Evolutionary conservation across 2,113 vertebrate genomes (phyloP), one percentile per base, ranked within the genome.

Genomic region (Tauraco erythrolophus): DNA sequence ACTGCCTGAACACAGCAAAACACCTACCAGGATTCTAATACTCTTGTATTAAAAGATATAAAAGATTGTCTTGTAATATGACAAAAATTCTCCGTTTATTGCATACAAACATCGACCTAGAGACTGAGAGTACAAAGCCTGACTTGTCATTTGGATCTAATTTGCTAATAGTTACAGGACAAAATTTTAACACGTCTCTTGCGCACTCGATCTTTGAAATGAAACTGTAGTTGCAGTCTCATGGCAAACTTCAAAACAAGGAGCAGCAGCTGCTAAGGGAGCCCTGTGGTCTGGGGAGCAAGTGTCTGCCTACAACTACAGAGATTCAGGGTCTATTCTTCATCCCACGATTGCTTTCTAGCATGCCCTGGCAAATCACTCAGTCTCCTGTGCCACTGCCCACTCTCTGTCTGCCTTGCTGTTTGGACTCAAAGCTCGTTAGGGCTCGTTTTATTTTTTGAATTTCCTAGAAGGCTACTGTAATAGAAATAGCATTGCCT

Each of bases 1-100:
- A 76, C 72, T 65, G 70, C 58, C 66, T 79, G 91, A 88, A 30
- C 46, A 69, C 64, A 77, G 68, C 37, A 71, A 75, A 95, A 64
- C 48, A 71, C 23, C 58, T 51, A 72, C 78, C 41, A 71, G 48
- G 62, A 41, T 64, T 77, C 79, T n/a, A 70, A 89, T 69, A 77
- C 57, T 62, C 45, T 72, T 39, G 8, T 30, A 74, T 50, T 56
- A 77, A 89, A 74, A 33, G 31, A 80, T 46, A 79, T 9, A 45
- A 77, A 95, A 74, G 18, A 30, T 90, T 84, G 89, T 33, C 78
- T 79, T 77, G 41, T 41, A 74, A 58, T 27, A 51, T 23, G 43
- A 94, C 88, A 83, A 92, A 84, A 83, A 69, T 9, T 57, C 33
- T 48, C 30, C n/a, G 48, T 22, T 94, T 78, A 31, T 24, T 64